Percentiles rank a stretch among this genome's conserved stretches.
These are phyloP conservation scores for Hippocampus barbouri DNA, from an alignment of 2,113 vertebrate species.

Conservation along the genomic window DNA sequence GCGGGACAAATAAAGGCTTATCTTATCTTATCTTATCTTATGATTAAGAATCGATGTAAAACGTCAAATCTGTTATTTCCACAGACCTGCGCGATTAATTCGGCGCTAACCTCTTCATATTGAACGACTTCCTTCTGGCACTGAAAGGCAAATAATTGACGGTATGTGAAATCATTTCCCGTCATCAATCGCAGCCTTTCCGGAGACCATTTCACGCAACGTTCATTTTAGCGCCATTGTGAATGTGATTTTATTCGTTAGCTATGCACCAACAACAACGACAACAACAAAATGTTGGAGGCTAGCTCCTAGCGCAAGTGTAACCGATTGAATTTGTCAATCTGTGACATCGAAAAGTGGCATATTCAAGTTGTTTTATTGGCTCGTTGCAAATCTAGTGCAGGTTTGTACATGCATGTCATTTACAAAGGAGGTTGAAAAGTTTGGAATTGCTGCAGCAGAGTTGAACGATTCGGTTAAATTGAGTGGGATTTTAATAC, in stretches of 20 bases:
- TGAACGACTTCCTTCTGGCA: background rate
- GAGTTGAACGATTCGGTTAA: too few relatives aligned
- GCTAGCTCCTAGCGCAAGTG: too few relatives aligned
- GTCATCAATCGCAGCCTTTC: too few relatives aligned
- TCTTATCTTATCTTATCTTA: too few relatives aligned
- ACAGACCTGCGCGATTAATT: background rate
- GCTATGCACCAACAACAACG: background rate
- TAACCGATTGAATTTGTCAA: too few relatives aligned
- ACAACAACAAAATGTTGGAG: background rate
- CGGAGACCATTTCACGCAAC: background rate
- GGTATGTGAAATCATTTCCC: too few relatives aligned
- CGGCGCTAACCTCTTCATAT: conserved; percentile 2
- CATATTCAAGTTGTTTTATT: too few relatives aligned
- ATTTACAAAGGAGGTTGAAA: background rate
- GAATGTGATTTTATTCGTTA: background rate
- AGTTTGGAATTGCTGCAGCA: background rate
- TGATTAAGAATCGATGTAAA: background rate
- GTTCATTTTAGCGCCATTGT: too few relatives aligned
- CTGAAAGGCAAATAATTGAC: background rate
- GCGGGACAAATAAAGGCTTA: too few relatives aligned
- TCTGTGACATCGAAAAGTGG: too few relatives aligned
- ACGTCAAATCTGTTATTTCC: background rate
- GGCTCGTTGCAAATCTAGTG: too few relatives aligned
- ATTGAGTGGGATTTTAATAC: too few relatives aligned
- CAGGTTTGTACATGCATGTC: background rate